A percentile compares a stretch with the other conserved stretches of the same genome.
Conservation (phyloP, 2,113 vertebrate genomes). For the Daboia siamensis region DNA sequence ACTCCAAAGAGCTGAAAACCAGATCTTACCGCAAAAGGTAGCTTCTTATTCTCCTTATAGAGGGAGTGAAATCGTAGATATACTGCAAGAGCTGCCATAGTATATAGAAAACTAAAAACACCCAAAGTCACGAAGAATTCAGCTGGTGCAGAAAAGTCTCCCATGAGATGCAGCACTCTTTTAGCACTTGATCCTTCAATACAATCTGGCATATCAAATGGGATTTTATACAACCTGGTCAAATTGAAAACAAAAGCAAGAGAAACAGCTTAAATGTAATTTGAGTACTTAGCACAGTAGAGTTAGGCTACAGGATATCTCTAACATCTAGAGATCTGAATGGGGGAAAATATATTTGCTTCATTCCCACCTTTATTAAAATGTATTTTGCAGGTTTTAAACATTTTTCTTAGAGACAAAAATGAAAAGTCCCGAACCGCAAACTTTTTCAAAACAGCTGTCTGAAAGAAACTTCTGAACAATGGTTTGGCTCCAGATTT, state of each 20-base stretch:
- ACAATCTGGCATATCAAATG: constrained; percentile 76
- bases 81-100: constrained; percentile 80
- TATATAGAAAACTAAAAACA: constrained; percentile 90
- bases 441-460: not conserved
- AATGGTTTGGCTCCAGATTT: not conserved
- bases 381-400: not conserved
- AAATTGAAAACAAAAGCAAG: not conserved
- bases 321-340: not conserved
- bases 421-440: not conserved
- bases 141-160: constrained; percentile 83
- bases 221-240: constrained; percentile 76
- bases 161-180: constrained; percentile 69
- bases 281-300: not conserved
- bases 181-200: rapidly evolving
- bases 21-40: constrained; percentile 79
- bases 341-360: not conserved
- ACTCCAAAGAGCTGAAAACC: not conserved
- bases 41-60: constrained; percentile 78
- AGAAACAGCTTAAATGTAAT: not conserved
- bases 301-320: not conserved
- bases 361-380: not conserved
- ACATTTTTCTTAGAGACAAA: not conserved
- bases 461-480: not conserved
- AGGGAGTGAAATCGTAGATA: constrained; percentile 87
- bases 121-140: constrained; percentile 91